Conservation (phyloP, 2,888 invertebrate species). For the Aelia acuminata region DNA sequence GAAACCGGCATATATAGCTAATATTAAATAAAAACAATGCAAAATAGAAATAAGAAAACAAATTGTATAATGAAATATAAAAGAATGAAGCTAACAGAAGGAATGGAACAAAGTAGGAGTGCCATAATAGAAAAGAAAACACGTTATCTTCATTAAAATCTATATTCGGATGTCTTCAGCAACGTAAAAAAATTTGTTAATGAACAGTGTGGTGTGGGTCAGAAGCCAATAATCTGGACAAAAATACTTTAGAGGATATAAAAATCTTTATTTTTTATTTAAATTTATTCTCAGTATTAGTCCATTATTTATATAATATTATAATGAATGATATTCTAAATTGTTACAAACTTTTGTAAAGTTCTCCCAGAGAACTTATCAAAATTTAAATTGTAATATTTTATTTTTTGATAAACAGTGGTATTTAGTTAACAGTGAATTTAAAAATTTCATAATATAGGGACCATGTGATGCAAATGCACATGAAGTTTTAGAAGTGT, state of each 20-base stretch:
- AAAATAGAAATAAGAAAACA: background rate
- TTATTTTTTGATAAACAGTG: constrained; percentile 2
- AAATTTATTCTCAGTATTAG: background rate
- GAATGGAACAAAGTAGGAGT: background rate
- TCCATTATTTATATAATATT: background rate
- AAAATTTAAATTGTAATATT: constrained; percentile 8
- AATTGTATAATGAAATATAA: too few relatives aligned
- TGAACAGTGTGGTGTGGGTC: background rate
- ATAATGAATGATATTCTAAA: background rate
- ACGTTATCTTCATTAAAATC: background rate
- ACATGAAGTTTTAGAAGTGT: constrained; percentile 34
- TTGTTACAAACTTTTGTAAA: background rate
- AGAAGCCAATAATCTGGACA: background rate
- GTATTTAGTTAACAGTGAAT: background rate
- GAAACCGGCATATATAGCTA: too few relatives aligned
- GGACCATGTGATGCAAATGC: constrained; percentile 54
- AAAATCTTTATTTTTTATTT: background rate
- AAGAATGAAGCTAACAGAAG: background rate
- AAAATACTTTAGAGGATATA: background rate
- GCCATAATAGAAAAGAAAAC: background rate
- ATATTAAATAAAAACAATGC: too few relatives aligned
- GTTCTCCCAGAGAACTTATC: background rate
- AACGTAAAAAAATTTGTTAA: too few relatives aligned
- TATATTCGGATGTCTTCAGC: background rate
- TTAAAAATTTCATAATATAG: background rate